These are phyloP conservation scores for Eubasilissa splendida DNA, from an alignment of 2,888 invertebrate genomes.

Conservation along the genomic window DNA sequence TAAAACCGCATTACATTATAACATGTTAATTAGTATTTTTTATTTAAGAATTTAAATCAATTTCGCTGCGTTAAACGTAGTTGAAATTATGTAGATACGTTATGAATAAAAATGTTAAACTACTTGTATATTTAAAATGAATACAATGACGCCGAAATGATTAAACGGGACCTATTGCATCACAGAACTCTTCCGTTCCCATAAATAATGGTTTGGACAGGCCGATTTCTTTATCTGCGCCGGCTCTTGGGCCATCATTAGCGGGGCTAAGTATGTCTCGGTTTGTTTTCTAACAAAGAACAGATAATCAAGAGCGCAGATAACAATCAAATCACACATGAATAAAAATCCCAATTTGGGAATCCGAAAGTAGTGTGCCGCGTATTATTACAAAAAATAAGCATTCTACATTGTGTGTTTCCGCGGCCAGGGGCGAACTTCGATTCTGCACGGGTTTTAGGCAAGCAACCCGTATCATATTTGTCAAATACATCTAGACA, in stretches of 20 bases:
- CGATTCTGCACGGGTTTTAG: no score
- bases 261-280: constrained; percentile 33
- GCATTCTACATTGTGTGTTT: constrained; percentile 42
- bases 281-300: constrained; percentile 48
- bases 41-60: no score
- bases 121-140: no score
- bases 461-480: no score
- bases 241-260: constrained; percentile 43
- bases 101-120: no score
- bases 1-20: no score
- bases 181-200: constrained; percentile 30
- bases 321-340: constrained; percentile 58
- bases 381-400: constrained; percentile 12
- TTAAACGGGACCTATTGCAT: constrained; percentile 16
- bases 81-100: no score
- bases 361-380: constrained; percentile 52
- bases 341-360: constrained; percentile 55
- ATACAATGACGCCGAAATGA: background rate
- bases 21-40: no score
- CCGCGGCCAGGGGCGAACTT: background rate
- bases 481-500: no score
- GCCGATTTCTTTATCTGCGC: constrained; percentile 44
- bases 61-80: no score
- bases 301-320: constrained; percentile 50
- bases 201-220: constrained; percentile 50